Percentiles rank a stretch among this genome's conserved stretches.
Conservation (phyloP, 2,113 vertebrate genomes). For the Apeltes quadracus region DNA sequence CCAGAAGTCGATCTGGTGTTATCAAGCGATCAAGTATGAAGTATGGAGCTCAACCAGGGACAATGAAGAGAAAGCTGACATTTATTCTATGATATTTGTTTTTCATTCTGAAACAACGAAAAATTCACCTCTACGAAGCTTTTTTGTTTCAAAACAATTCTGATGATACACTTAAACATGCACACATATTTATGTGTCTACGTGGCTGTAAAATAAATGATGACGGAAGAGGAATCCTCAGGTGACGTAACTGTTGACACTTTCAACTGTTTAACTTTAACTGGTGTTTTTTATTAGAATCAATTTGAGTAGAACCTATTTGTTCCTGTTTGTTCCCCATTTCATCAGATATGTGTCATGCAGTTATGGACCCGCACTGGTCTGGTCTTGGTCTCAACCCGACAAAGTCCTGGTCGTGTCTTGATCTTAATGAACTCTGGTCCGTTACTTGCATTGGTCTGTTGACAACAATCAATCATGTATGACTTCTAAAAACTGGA, state of each 20-base stretch:
- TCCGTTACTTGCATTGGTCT: background rate
- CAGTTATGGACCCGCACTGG: background rate
- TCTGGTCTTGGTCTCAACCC: background rate
- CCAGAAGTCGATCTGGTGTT: background rate
- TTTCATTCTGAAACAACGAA: background rate
- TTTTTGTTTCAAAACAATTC: background rate
- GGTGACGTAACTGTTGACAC: too few species aligned
- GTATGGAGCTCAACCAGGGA: background rate
- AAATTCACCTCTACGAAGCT: too few species aligned
- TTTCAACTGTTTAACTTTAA: too few species aligned
- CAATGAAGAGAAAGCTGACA: background rate
- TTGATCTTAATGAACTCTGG: background rate
- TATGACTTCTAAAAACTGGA: background rate
- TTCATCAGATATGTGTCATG: background rate
- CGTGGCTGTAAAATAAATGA: too few species aligned
- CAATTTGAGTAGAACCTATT: background rate
- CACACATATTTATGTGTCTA: too few species aligned
- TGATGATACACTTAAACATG: background rate
- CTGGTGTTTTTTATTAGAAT: too few species aligned
- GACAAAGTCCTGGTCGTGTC: background rate
- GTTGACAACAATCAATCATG: background rate
- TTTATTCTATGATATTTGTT: background rate
- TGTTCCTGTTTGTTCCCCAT: too few species aligned
- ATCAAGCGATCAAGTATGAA: background rate
- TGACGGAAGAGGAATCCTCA: too few species aligned